Conservation (phyloP, 2,113 vertebrate species). For the Cyrtonyx montezumae region DNA sequence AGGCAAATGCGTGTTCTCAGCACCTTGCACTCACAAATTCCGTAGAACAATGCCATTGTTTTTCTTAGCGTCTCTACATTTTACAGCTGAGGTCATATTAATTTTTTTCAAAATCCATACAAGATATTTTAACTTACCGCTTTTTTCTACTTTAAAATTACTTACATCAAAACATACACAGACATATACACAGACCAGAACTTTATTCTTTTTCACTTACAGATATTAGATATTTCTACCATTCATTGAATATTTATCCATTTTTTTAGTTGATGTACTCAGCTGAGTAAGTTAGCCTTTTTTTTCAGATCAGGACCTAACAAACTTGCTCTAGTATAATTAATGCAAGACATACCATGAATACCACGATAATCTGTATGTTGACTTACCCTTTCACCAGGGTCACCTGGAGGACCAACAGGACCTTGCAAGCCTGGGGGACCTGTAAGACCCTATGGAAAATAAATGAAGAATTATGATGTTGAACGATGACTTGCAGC, state of each 20-base stretch:
- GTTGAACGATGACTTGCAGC: background rate
- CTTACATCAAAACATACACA: background rate
- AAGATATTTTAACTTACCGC: background rate
- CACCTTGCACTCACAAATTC: background rate
- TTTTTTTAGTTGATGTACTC: background rate
- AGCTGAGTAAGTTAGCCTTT: background rate
- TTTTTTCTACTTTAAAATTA: background rate
- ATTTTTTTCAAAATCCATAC: background rate
- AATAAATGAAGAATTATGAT: conserved; percentile 1
- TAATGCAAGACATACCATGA: background rate
- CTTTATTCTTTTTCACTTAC: background rate
- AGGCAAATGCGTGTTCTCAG: background rate
- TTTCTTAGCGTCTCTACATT: background rate
- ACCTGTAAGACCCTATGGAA: conserved; percentile 91
- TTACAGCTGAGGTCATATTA: background rate
- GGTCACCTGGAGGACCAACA: conserved; percentile 89
- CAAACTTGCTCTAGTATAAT: background rate
- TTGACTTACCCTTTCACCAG: conserved; percentile 93
- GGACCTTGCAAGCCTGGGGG: conserved; percentile 92
- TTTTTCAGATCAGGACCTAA: background rate
- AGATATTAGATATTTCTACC: background rate
- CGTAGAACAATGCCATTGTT: background rate
- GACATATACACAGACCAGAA: background rate
- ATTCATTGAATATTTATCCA: background rate
- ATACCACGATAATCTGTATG: background rate